phyloP scores from a whole-genome alignment of 2,113 vertebrate genomes.

The Dolichotis patagonum region DNA sequence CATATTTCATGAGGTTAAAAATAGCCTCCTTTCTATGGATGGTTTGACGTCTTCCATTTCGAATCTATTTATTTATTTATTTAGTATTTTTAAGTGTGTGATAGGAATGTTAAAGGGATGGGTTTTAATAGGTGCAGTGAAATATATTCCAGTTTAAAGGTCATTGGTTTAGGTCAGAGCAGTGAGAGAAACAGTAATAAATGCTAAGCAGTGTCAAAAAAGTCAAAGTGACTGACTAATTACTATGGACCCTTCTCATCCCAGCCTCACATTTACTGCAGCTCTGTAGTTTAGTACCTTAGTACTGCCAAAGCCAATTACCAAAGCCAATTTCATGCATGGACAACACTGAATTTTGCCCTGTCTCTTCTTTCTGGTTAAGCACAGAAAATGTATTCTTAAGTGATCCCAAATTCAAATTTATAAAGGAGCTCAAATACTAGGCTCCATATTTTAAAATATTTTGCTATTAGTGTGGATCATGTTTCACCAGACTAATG shows the following conservation, averaged over 20 bases:
- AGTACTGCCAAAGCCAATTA: slow-evolving; percentile 77
- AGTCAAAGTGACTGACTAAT: slow-evolving; percentile 77
- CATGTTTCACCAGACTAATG: slow-evolving; percentile 21
- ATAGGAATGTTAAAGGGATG: background rate
- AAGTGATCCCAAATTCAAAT: slow-evolving; percentile 63
- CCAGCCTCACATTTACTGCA: slow-evolving; percentile 66
- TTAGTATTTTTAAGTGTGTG: slow-evolving; percentile 28
- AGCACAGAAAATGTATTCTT: slow-evolving; percentile 72
- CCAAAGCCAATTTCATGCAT: slow-evolving; percentile 82
- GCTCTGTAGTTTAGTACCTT: slow-evolving; percentile 65
- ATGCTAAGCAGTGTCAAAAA: slow-evolving; percentile 70
- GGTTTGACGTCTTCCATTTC: slow-evolving; percentile 25
- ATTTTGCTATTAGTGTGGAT: background rate
- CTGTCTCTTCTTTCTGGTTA: slow-evolving; percentile 49
- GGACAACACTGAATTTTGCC: slow-evolving; percentile 63
- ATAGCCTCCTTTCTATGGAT: slow-evolving; percentile 22
- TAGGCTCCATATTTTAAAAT: slow-evolving; percentile 32
- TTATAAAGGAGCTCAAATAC: slow-evolving; percentile 59
- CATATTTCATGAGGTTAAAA: slow-evolving; percentile 64
- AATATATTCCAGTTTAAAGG: slow-evolving; percentile 74
- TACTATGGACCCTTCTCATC: slow-evolving; percentile 64
- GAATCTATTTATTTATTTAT: slow-evolving; percentile 19
- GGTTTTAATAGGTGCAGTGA: slow-evolving; percentile 52
- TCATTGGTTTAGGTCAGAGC: slow-evolving; percentile 76
- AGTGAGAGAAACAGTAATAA: slow-evolving; percentile 80